Evolutionary conservation across 2,113 vertebrate species (phyloP).

Genomic region (Aphyosemion australe): DNA sequence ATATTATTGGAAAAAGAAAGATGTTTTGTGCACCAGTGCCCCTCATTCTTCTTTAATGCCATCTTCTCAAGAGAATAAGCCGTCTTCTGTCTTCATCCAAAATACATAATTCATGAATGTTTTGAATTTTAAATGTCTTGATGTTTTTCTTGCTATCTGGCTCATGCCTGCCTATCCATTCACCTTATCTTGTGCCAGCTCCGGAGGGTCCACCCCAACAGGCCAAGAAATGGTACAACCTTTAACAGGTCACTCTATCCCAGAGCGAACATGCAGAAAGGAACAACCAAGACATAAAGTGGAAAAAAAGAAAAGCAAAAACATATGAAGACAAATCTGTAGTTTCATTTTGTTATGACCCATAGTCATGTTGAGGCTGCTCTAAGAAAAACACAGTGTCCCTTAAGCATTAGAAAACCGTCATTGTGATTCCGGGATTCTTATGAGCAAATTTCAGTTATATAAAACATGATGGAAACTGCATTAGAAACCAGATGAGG

Average conservation of each 20-base stretch:
- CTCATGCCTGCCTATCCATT: neutral
- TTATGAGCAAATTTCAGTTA: neutral
- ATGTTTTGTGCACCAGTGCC: neutral
- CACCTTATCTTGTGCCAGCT: neutral
- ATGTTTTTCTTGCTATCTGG: neutral
- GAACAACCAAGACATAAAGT: neutral
- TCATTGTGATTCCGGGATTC: neutral
- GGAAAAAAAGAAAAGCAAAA: neutral
- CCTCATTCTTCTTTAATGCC: neutral
- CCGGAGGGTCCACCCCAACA: neutral
- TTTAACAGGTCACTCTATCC: neutral
- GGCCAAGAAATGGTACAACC: neutral
- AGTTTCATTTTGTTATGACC: neutral
- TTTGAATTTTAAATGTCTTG: conserved; percentile 26
- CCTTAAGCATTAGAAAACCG: neutral
- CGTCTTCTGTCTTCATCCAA: conserved; percentile 5
- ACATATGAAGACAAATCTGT: neutral
- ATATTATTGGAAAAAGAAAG: neutral
- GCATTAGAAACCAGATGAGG: neutral
- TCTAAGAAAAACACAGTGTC: neutral
- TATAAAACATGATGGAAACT: neutral
- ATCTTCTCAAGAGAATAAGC: neutral
- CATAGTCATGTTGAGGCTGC: too few relatives aligned
- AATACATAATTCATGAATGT: conserved; percentile 32
- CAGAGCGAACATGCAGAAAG: neutral